Conservation (phyloP, 1,140 invertebrate species). For the Neoseiulus cucumeris region DNA sequence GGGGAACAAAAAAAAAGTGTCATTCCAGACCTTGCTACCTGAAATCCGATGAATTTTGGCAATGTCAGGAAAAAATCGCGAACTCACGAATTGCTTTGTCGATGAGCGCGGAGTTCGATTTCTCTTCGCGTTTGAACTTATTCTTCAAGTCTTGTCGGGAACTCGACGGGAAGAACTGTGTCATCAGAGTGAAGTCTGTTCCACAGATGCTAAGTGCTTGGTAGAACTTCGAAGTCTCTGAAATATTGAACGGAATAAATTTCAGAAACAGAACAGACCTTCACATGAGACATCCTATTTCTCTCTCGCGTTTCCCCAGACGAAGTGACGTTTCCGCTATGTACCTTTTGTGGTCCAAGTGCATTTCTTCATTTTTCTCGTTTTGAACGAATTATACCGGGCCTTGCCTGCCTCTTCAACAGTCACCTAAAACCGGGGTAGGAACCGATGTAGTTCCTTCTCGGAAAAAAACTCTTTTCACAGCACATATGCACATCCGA, state of each 20-base stretch:
- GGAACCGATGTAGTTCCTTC: too few relatives aligned
- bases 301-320: too few relatives aligned
- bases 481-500: too few relatives aligned
- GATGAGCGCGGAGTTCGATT: conserved; percentile 32
- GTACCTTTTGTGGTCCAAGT: conserved; percentile 2
- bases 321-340: too few relatives aligned
- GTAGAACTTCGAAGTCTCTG: conserved; percentile 66
- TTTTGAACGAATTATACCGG: conserved; percentile 9
- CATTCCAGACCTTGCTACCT: neutral
- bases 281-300: too few relatives aligned
- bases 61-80: neutral
- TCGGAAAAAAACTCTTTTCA: too few relatives aligned
- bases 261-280: too few relatives aligned
- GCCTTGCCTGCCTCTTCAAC: neutral
- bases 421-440: conserved; percentile 21
- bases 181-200: conserved; percentile 72
- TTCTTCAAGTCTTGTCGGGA: conserved; percentile 56
- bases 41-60: neutral
- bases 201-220: conserved; percentile 62
- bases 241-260: conserved; percentile 14
- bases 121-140: conserved; percentile 47
- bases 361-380: neutral
- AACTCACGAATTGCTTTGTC: conserved; percentile 30
- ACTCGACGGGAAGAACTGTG: conserved; percentile 49
- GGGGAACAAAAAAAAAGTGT: neutral